phyloP scores from a whole-genome alignment of 2,113 vertebrate species.

The Lepidothrix coronata region DNA sequence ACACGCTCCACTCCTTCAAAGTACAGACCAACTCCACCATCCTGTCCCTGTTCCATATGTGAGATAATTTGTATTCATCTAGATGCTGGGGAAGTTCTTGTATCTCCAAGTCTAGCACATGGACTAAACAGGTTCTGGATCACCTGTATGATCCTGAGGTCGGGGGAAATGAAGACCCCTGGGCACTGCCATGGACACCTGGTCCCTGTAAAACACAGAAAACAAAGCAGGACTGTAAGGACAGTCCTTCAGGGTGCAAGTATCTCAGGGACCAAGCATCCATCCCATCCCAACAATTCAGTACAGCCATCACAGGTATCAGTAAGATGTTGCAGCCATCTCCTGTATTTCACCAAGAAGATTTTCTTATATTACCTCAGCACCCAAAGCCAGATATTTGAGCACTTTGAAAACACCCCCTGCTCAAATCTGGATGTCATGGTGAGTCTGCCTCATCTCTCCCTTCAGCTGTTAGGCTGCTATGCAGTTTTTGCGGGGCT shows the following conservation, averaged over 20 bases:
- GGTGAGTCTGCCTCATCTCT: rapidly evolving
- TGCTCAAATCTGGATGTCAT: not conserved
- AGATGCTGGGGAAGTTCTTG: not conserved
- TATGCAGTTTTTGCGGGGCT: not conserved
- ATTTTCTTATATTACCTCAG: not conserved
- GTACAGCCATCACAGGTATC: not conserved
- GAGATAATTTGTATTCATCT: not conserved
- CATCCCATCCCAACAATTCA: rapidly evolving
- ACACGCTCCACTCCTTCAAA: rapidly evolving
- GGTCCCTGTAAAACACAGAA: not conserved
- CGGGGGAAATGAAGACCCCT: not conserved
- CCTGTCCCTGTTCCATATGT: not conserved
- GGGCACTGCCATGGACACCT: rapidly evolving
- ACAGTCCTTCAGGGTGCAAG: not conserved
- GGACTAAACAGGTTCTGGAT: not conserved
- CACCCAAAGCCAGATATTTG: not conserved
- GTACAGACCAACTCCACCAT: not conserved
- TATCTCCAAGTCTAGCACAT: not conserved
- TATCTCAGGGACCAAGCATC: not conserved
- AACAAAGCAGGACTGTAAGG: not conserved
- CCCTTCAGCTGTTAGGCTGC: not conserved
- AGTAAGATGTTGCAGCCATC: not conserved
- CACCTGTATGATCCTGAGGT: not conserved
- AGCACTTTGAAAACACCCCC: rapidly evolving
- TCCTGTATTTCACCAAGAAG: not conserved